Base-by-base conservation (phyloP, 2,797 vertebrate genomes). In the Brachyalestes nurse region DNA sequence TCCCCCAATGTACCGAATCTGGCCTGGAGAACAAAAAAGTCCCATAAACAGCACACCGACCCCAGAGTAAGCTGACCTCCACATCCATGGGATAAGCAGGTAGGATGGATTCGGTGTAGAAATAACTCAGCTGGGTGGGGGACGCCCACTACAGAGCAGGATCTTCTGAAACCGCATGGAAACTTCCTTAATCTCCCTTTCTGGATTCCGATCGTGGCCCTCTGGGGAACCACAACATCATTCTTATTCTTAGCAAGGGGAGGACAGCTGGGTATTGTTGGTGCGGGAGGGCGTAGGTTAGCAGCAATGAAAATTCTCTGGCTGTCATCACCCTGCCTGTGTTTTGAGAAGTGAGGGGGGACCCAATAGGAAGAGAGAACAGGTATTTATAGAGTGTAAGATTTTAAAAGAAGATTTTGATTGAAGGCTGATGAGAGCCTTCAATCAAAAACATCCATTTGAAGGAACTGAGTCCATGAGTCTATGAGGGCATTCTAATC, bases 1-100 rank as follows among this genome's bases (percentile, higher is more conserved):
- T 28, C 28, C 28, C 28, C 3, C 3, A 28, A 25, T 25, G 10
- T 61, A 10, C 60, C 17, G 34, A n/a, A 65, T 65, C 38, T 42
- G 38, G n/a, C n/a, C 66, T 23, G 42, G 42, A 42, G 73, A 38
- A 67, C 47, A 72, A 53, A 77, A 66, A 57, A 64, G 57, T 58
- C 23, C 23, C 10, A 25, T 81, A 77, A 86, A 67, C 65, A 70
- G 74, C 12, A 78, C 70, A 79, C 62, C 23, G 70, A 86, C 72
- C 78, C 75, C 77, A 23, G 71, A 55, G 65, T 93, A 93, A 93
- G 89, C 90, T 86, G 79, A 12, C 34, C 49, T 38, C 88, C 88
- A 85, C 91, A 90, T 89, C 88, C 87, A 81, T 80, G 90, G 91
- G 91, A 93, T 94, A 93, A 94, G 94, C 92, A 93, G 91, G 92